phyloP scores from a whole-genome alignment of 1,140 invertebrate species.

The Nasonia vitripennis region DNA sequence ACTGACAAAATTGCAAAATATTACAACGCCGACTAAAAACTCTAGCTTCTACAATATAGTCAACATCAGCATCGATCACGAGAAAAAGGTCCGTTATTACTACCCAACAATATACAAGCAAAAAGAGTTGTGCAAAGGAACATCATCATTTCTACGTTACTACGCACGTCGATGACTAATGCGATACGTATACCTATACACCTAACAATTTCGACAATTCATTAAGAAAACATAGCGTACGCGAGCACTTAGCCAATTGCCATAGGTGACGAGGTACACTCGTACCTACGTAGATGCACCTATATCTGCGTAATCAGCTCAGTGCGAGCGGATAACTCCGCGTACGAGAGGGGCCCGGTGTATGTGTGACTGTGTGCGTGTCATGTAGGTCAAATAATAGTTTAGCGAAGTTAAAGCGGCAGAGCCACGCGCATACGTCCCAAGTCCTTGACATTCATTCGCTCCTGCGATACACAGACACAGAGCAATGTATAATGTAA shows the following conservation, averaged over 20 bases:
- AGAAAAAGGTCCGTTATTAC: not conserved
- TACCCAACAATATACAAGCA: not conserved
- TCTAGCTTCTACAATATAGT: too few relatives aligned
- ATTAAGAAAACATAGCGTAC: too few relatives aligned
- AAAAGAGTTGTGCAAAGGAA: not conserved
- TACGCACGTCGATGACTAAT: not conserved
- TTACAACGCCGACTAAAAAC: too few relatives aligned
- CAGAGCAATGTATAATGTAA: not conserved
- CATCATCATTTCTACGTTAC: not conserved
- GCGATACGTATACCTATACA: not conserved
- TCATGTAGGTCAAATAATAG: conserved; percentile 40
- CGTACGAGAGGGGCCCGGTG: not conserved
- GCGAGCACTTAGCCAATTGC: too few relatives aligned
- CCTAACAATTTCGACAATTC: too few relatives aligned
- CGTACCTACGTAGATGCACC: too few relatives aligned
- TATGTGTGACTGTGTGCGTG: not conserved
- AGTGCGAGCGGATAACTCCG: too few relatives aligned
- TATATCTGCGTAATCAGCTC: too few relatives aligned
- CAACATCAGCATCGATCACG: not conserved
- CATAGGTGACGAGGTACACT: too few relatives aligned
- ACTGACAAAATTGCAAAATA: not conserved
- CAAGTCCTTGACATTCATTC: conserved; percentile 25
- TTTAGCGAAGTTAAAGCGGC: conserved; percentile 10
- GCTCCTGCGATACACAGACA: not conserved
- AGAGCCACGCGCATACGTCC: not conserved